Evolutionary conservation across 1,140 invertebrate species (phyloP), one percentile per base, ranked within the genome.

Genomic region (Apis cerana): DNA sequence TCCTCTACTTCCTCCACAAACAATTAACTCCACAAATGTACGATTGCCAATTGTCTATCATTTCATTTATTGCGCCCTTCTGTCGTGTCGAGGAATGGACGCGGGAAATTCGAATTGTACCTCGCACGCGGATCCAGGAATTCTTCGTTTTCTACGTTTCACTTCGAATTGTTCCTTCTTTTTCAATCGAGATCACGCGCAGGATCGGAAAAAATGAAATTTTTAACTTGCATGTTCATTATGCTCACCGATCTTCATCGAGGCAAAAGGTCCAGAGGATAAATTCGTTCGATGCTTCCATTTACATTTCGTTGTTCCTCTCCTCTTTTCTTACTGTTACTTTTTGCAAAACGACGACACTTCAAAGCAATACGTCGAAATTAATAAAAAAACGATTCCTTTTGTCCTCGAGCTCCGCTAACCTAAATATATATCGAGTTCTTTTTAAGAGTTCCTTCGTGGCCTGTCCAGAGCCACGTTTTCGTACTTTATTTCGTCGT

Each of bases 381-480:
- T 1, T 78, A 50, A 58, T 12, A 58, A 9, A 9, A 54, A n/a
- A 27, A 52, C 10, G n/a, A 54, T 48, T 74, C 59, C 17, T 27
- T 62, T 27, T 76, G 13, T 21, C n/a, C 64, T 48, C 13, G 19
- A 56, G 48, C 50, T 54, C 69, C 15, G 23, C 59, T 80, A 80
- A 80, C 27, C 69, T 43, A 62, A 64, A 64, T 70, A 52, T 33
- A 50, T n/a, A 61, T 72, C 54, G 43, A 80, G 27, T n/a, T 72
- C 59, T 15, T n/a, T 62, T 48, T 11, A 52, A 11, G n/a, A 15
- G 59, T 23, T 54, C 3, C n/a, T 72, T 5, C 2, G 2, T 50
- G 13, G 21, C 52, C 50, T 19, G 43, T 7, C 21, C 50, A n/a
- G 58, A 9, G 21, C 19, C 58, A 4, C n/a, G n/a, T 27, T 8